A percentile compares a stretch with the other conserved stretches of the same genome.
These are phyloP conservation scores for Mobula hypostoma DNA, from an alignment of 2,113 vertebrate genomes.

Conservation along the genomic window DNA sequence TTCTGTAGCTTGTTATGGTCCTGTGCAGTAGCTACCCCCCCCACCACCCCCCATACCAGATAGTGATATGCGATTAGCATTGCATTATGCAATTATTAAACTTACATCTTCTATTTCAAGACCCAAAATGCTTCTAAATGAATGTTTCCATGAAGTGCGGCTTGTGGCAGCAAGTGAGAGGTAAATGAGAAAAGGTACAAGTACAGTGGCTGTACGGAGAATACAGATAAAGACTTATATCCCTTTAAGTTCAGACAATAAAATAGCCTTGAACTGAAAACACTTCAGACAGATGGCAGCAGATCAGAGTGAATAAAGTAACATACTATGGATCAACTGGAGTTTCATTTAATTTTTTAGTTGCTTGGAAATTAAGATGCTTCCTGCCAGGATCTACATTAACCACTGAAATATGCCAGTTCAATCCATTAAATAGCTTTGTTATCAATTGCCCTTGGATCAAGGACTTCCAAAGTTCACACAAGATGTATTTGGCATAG, in stretches of 20 bases:
- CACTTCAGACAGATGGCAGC: neutral
- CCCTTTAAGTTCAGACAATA: neutral
- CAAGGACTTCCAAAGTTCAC: constrained; percentile 3
- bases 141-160: neutral
- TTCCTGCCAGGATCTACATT: neutral
- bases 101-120: neutral
- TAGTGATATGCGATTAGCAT: neutral
- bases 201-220: neutral
- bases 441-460: constrained; percentile 2
- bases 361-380: neutral
- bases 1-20: no score
- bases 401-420: neutral
- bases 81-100: neutral
- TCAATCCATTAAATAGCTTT: constrained; percentile 1
- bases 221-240: neutral
- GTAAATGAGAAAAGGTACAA: neutral
- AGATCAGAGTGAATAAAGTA: neutral
- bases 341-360: neutral
- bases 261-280: neutral
- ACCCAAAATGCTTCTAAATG: neutral
- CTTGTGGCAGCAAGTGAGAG: neutral
- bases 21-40: no score
- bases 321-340: neutral
- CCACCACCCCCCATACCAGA: no score
- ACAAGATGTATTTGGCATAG: neutral